Percentiles rank a stretch among this genome's conserved stretches.
These are phyloP conservation scores for Ophioninae sp. DNA, from an alignment of 2,888 invertebrate genomes.

Conservation along the genomic window DNA sequence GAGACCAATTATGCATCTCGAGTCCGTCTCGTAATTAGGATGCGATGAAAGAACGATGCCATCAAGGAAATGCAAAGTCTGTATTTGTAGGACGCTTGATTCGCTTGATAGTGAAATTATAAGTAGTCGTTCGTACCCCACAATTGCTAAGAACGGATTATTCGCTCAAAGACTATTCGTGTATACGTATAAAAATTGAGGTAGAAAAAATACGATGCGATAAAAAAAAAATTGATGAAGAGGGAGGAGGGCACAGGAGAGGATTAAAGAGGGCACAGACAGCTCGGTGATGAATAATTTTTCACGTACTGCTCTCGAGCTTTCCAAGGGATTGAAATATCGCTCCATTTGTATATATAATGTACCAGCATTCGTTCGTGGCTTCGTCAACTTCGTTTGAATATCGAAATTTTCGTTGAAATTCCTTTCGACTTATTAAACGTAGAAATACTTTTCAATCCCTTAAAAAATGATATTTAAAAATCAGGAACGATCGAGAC, in stretches of 20 bases:
- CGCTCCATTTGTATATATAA: not conserved
- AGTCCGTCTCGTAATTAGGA: not conserved
- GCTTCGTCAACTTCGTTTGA: too few species aligned
- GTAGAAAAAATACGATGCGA: constrained; percentile 10
- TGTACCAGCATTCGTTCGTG: too few species aligned
- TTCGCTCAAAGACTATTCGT: not conserved
- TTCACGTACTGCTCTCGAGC: constrained; percentile 34
- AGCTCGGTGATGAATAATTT: constrained; percentile 49
- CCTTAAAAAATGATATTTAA: too few species aligned
- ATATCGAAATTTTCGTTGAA: too few species aligned
- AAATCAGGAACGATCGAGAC: too few species aligned
- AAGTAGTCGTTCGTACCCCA: not conserved
- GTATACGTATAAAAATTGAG: not conserved
- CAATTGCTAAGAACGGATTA: not conserved
- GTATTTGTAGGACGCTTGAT: not conserved
- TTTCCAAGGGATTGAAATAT: constrained; percentile 7
- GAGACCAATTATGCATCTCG: not conserved
- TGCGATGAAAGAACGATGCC: not conserved
- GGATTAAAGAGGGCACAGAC: constrained; percentile 25
- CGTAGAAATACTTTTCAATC: too few species aligned
- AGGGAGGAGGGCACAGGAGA: not conserved
- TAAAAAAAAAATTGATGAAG: constrained; percentile 7
- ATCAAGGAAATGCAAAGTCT: not conserved
- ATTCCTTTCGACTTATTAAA: too few species aligned
- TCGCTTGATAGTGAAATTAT: constrained; percentile 9